phyloP scores from a whole-genome alignment of 2,797 vertebrate genomes.

The Rhodeus uyekii region DNA sequence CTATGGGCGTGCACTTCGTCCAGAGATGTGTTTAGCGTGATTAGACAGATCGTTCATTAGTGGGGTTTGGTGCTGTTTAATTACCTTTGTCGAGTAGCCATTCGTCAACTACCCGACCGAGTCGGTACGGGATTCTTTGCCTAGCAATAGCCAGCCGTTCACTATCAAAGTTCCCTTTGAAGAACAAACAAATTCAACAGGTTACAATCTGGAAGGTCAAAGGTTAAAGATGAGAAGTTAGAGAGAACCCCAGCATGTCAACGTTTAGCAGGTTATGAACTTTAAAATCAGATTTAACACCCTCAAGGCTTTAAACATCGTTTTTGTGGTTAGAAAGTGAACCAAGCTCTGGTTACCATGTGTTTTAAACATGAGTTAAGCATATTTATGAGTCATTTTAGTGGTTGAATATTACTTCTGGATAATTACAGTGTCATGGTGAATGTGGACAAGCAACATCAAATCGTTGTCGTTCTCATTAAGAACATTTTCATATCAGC shows the following conservation, averaged over 20 bases:
- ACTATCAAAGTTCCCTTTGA: slow-evolving; percentile 99
- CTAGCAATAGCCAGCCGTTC: slow-evolving; percentile 99
- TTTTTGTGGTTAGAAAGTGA: slow-evolving; percentile 75
- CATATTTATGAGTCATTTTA: slow-evolving; percentile 82
- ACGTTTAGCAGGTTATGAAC: slow-evolving; percentile 81
- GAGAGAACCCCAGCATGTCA: slow-evolving; percentile 70
- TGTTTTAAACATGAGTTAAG: slow-evolving; percentile 74
- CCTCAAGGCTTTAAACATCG: slow-evolving; percentile 64
- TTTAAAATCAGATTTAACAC: slow-evolving; percentile 79
- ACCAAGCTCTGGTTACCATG: slow-evolving; percentile 75
- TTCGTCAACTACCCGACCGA: slow-evolving; percentile 99
- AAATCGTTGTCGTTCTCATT: background rate
- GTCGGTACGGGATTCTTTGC: slow-evolving; percentile 99
- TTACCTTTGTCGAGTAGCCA: slow-evolving; percentile 99
- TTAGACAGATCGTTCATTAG: slow-evolving; percentile 78
- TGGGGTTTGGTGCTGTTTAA: slow-evolving; percentile 89
- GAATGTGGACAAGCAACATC: slow-evolving; percentile 25
- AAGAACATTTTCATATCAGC: slow-evolving; percentile 2
- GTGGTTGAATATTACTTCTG: slow-evolving; percentile 67
- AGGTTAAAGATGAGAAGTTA: slow-evolving; percentile 76
- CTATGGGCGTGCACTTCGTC: slow-evolving; percentile 83
- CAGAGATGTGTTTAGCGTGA: slow-evolving; percentile 79
- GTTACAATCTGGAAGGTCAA: slow-evolving; percentile 83
- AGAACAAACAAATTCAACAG: slow-evolving; percentile 92
- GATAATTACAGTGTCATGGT: slow-evolving; percentile 44